A percentile compares a stretch with the other conserved stretches of the same genome.
These are phyloP conservation scores for Gouania willdenowi DNA, from an alignment of 2,797 vertebrate genomes.

Conservation along the genomic window DNA sequence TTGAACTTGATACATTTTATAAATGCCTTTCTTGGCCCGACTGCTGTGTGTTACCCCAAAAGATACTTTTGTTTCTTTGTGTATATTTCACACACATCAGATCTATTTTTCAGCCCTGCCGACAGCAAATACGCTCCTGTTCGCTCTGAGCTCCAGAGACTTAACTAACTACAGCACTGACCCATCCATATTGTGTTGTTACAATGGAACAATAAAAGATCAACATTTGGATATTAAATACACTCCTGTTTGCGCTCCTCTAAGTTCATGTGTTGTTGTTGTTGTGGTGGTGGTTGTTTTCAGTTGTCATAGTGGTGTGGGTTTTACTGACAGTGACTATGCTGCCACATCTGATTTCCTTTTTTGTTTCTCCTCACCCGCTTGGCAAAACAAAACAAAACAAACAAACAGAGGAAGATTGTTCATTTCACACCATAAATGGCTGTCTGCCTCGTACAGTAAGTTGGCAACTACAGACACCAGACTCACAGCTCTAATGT, in stretches of 20 bases:
- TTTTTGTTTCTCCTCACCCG: constrained; percentile 89
- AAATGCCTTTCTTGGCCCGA: constrained; percentile 62
- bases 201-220: constrained; percentile 71
- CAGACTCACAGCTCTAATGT: constrained; percentile 72
- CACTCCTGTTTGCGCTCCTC: constrained; percentile 52
- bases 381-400: constrained; percentile 84
- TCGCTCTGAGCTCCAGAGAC: constrained; percentile 56
- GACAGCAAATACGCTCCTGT: constrained; percentile 62
- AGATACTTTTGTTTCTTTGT: constrained; percentile 82
- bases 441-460: constrained; percentile 86
- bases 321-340: constrained; percentile 68
- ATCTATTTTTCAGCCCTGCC: constrained; percentile 76
- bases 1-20: constrained; percentile 76
- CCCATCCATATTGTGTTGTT: constrained; percentile 70
- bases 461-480: constrained; percentile 92
- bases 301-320: constrained; percentile 72
- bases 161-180: constrained; percentile 56
- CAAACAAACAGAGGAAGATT: constrained; percentile 87
- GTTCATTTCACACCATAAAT: constrained; percentile 95
- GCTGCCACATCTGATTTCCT: constrained; percentile 80
- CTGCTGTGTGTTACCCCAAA: constrained; percentile 72
- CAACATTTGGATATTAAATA: constrained; percentile 68
- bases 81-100: constrained; percentile 71
- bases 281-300: constrained; percentile 33
- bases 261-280: constrained; percentile 62